Evolutionary conservation across 2,888 invertebrate species (phyloP).

Genomic region (Ephialtes manifestator): DNA sequence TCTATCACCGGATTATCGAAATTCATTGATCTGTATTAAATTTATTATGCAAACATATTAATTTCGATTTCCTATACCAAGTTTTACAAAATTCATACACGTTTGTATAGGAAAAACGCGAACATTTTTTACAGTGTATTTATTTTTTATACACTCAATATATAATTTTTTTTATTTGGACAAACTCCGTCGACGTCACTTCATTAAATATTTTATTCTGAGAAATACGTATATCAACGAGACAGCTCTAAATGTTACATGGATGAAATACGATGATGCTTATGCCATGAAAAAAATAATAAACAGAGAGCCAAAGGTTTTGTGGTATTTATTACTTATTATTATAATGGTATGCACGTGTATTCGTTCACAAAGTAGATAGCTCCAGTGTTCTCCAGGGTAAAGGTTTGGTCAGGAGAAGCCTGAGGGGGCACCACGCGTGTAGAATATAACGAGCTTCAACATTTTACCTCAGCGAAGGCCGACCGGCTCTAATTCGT

Average conservation of each 20-base stretch:
- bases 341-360: slow-evolving; percentile 23
- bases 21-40: too few relatives aligned
- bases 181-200: not conserved
- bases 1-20: too few relatives aligned
- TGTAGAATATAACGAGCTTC: slow-evolving; percentile 71
- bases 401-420: not conserved
- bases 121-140: too few relatives aligned
- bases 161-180: too few relatives aligned
- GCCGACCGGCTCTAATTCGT: slow-evolving; percentile 73
- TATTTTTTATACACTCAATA: too few relatives aligned
- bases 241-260: slow-evolving; percentile 50
- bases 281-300: not conserved
- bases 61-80: too few relatives aligned
- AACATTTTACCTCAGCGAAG: slow-evolving; percentile 68
- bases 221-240: slow-evolving; percentile 57
- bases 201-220: slow-evolving; percentile 27
- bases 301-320: slow-evolving; percentile 12
- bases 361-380: slow-evolving; percentile 35
- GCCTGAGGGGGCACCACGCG: slow-evolving; percentile 47
- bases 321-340: slow-evolving; percentile 39
- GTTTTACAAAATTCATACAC: too few relatives aligned
- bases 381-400: slow-evolving; percentile 25
- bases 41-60: too few relatives aligned
- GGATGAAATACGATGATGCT: slow-evolving; percentile 49
- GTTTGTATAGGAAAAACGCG: too few relatives aligned